Conservation (phyloP, 2,888 invertebrate species). For the Polymixis lichenea region DNA sequence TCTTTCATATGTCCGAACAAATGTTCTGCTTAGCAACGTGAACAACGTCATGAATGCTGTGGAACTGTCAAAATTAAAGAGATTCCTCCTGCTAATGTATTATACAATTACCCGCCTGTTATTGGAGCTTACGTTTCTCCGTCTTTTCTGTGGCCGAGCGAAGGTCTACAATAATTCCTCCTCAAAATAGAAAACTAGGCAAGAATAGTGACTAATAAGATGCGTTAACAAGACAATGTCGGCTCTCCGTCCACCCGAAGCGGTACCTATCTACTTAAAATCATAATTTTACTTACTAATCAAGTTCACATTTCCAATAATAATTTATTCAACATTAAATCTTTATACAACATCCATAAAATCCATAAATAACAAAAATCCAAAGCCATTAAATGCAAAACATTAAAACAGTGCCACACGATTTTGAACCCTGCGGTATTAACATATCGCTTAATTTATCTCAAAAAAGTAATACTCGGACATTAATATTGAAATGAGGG, state of each 20-base stretch:
- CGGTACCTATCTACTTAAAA: not conserved
- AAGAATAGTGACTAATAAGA: not conserved
- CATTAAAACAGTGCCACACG: constrained; percentile 65
- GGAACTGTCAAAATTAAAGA: too few relatives aligned
- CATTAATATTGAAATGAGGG: constrained; percentile 88
- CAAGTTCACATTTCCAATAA: constrained; percentile 57
- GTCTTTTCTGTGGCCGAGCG: not conserved
- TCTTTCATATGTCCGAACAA: too few relatives aligned
- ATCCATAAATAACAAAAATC: constrained; percentile 79
- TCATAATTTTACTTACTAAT: constrained; percentile 15
- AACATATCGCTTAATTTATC: constrained; percentile 52
- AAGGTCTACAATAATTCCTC: not conserved
- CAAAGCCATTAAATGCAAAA: constrained; percentile 72
- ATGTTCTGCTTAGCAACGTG: too few relatives aligned
- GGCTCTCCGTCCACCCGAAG: not conserved
- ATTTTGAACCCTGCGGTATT: constrained; percentile 66
- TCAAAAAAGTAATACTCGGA: constrained; percentile 69
- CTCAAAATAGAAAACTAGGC: not conserved
- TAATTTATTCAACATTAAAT: constrained; percentile 69
- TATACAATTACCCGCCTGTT: too few relatives aligned
- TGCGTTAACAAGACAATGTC: too few relatives aligned
- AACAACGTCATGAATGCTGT: too few relatives aligned
- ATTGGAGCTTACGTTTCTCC: not conserved
- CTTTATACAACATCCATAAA: constrained; percentile 66
- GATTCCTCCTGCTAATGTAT: too few relatives aligned